Conservation (phyloP, 2,888 invertebrate genomes). For the Drosophila bunnanda region DNA sequence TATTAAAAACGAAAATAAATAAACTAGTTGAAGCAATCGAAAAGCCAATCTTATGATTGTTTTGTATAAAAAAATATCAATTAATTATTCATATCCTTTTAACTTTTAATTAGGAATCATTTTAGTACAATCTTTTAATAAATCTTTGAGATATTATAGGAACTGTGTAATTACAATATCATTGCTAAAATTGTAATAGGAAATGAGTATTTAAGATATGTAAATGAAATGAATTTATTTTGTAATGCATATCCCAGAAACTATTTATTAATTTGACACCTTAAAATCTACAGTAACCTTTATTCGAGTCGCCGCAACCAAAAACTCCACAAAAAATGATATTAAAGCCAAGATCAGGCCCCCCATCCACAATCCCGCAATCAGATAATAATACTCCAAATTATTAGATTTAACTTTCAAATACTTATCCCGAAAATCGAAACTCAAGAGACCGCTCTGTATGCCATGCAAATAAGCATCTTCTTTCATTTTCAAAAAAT, state of each 20-base stretch:
- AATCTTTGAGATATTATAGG: background rate
- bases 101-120: too few species aligned
- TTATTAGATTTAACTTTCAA: slow-evolving; percentile 60
- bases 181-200: background rate
- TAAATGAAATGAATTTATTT: background rate
- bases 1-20: background rate
- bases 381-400: slow-evolving; percentile 59
- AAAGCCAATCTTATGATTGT: background rate
- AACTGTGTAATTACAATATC: background rate
- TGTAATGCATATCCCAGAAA: background rate
- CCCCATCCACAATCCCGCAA: slow-evolving; percentile 38
- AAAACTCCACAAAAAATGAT: slow-evolving; percentile 42
- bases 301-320: background rate
- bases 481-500: slow-evolving; percentile 60
- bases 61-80: too few species aligned
- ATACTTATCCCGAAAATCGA: slow-evolving; percentile 44
- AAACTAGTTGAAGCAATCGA: too few species aligned
- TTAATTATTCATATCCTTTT: too few species aligned
- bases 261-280: background rate
- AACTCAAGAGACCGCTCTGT: slow-evolving; percentile 54
- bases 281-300: slow-evolving; percentile 2
- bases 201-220: background rate
- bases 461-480: slow-evolving; percentile 67
- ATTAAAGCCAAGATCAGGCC: slow-evolving; percentile 49
- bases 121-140: too few species aligned